A percentile compares a stretch with the other conserved stretches of the same genome.
phyloP scores from a whole-genome alignment of 1,140 invertebrate species.

The Musca domestica region DNA sequence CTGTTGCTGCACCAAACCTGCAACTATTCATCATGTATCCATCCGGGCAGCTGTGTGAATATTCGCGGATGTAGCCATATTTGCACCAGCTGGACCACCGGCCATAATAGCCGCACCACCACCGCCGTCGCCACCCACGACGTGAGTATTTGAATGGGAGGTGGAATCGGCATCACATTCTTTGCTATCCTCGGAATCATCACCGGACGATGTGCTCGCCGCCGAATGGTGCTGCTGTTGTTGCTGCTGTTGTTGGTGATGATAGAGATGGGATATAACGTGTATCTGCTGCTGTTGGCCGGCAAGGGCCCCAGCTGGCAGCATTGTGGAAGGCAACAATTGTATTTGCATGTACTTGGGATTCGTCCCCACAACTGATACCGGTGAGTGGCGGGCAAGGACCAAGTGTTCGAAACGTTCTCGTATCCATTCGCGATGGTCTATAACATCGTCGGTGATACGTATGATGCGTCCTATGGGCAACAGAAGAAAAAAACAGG shows the following conservation, averaged over 20 bases:
- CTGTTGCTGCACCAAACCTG: constrained; percentile 47
- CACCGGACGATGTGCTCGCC: constrained; percentile 47
- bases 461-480: constrained; percentile 76
- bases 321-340: constrained; percentile 37
- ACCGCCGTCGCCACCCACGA: constrained; percentile 18
- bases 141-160: constrained; percentile 18
- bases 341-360: constrained; percentile 35
- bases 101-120: constrained; percentile 21
- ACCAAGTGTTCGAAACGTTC: constrained; percentile 56
- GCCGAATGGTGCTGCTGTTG: constrained; percentile 28
- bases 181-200: constrained; percentile 52
- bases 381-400: constrained; percentile 37
- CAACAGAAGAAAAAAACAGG: background rate
- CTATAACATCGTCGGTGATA: constrained; percentile 90
- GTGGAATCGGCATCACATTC: constrained; percentile 44
- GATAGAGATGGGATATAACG: constrained; percentile 32
- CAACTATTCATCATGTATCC: constrained; percentile 53
- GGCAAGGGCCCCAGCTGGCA: constrained; percentile 19
- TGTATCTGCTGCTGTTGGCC: constrained; percentile 30
- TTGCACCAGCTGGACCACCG: constrained; percentile 13
- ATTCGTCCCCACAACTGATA: constrained; percentile 31
- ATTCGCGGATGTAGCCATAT: constrained; percentile 40
- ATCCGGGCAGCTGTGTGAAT: constrained; percentile 48
- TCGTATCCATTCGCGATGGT: constrained; percentile 78
- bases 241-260: constrained; percentile 30